Conservation (phyloP, 1,140 invertebrate species). For the Philotrypesis tridentata region DNA sequence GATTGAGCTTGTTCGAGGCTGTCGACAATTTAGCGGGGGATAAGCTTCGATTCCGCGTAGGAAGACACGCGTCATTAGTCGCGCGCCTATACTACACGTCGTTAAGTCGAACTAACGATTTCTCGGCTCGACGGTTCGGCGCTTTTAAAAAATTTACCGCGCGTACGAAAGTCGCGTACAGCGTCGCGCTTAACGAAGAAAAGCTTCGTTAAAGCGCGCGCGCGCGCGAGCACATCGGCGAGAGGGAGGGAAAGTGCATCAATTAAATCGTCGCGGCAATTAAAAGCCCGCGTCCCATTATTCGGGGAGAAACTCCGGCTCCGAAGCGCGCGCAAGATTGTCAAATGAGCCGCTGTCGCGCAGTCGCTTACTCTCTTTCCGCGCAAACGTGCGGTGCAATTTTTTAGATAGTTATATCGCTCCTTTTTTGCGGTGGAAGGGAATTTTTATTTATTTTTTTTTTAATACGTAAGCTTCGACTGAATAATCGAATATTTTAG, state of each 20-base stretch:
- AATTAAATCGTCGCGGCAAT: conserved; percentile 27
- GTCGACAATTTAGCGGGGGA: too few species aligned
- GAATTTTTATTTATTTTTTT: not conserved
- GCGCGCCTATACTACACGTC: too few species aligned
- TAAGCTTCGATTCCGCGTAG: too few species aligned
- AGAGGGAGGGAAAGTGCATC: conserved; percentile 4
- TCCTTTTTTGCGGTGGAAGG: conserved; percentile 43
- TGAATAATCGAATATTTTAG: too few species aligned
- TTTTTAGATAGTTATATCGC: too few species aligned
- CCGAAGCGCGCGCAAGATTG: conserved; percentile 41
- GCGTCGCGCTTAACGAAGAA: not conserved
- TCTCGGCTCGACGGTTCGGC: too few species aligned
- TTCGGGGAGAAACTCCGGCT: not conserved
- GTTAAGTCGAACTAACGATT: too few species aligned
- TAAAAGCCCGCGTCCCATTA: conserved; percentile 1
- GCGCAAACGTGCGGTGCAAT: not conserved
- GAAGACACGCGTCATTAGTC: too few species aligned
- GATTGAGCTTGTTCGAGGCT: too few species aligned
- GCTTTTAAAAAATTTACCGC: too few species aligned
- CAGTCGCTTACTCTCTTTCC: not conserved
- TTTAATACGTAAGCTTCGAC: too few species aligned
- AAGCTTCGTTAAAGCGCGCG: not conserved
- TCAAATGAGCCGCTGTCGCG: conserved; percentile 37
- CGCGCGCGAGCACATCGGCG: not conserved
- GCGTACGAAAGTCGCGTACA: not conserved